Evolutionary conservation across 2,113 vertebrate genomes (phyloP), one percentile per base, ranked within the genome.

Genomic region (Mus spicilegus): DNA sequence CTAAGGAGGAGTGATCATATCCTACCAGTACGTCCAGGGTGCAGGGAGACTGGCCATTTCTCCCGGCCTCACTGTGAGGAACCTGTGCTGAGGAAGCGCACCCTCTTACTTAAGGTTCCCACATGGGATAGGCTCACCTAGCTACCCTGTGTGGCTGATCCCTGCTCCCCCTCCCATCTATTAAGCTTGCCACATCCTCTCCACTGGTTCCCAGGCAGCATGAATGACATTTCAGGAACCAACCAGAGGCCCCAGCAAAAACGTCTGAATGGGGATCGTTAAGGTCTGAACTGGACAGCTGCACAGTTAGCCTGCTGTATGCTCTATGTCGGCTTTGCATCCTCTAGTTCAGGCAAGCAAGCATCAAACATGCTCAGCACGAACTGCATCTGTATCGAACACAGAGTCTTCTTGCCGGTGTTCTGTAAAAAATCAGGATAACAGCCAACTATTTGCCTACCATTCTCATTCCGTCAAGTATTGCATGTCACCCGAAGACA

Each of bases 131-230:
- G 4, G 17, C 13, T 39, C 58, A 16, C 78, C 28, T 39, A 85
- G 73, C 39, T 36, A 24, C 7, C n/a, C 0, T 39, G 1, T 61
- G n/a, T 0, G 5, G n/a, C n/a, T 12, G 13, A 42, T 69, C 11
- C 20, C 3, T 39, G 10, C 10, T 19, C 19, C 63, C 24, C 24
- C 61, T 26, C 36, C 70, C 10, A 56, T 22, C 20, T 6, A 49
- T 4, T 0, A 0, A 77, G 14, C n/a, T 9, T 28, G 9, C 28
- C 22, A 42, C 16, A 19, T n/a, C 39, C 1, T 86, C 72, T 89
- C 24, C 9, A 19, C 65, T 86, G n/a, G 8, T 11, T 56, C 46
- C 10, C 36, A 26, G 12, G 26, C 5, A 61, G 20, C 9, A 30
- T 19, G n/a, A 58, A 12, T 49, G 19, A 67, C 49, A 72, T 22